Conservation (phyloP, 2,797 vertebrate genomes). For the Remorina albescens region DNA sequence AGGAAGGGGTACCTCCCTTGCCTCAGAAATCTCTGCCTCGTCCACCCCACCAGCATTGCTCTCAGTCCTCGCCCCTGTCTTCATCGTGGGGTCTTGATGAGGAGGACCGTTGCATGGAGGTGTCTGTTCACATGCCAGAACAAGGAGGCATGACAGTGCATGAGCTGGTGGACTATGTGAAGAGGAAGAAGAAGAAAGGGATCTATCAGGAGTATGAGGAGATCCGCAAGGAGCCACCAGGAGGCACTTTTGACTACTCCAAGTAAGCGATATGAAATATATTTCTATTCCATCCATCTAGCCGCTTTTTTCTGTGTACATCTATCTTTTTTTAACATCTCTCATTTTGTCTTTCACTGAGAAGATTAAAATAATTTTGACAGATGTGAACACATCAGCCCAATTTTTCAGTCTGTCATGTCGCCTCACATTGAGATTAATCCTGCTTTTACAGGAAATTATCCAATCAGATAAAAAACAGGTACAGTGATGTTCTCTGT, state of each 20-base stretch:
- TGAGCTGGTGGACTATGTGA: conserved; percentile 87
- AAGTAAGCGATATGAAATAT: conserved; percentile 78
- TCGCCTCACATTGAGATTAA: not conserved
- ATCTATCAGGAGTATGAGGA: conserved; percentile 92
- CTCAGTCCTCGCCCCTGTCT: conserved; percentile 72
- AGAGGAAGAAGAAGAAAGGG: conserved; percentile 87
- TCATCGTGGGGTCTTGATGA: conserved; percentile 74
- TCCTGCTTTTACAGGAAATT: conserved; percentile 80
- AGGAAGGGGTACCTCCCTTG: conserved; percentile 84
- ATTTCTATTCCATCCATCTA: not conserved
- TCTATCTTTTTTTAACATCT: not conserved
- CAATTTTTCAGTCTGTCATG: not conserved
- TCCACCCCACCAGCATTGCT: conserved; percentile 70
- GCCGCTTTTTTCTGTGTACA: not conserved
- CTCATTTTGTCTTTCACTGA: not conserved
- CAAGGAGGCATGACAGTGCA: conserved; percentile 84
- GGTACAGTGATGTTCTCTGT: conserved; percentile 91
- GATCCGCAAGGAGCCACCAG: conserved; percentile 88
- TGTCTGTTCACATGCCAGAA: conserved; percentile 86
- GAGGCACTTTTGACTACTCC: conserved; percentile 88
- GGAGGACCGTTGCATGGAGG: conserved; percentile 69
- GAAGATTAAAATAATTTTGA: not conserved
- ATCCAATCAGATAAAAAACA: conserved; percentile 89
- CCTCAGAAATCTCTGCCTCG: conserved; percentile 87
- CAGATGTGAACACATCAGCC: not conserved